Percentiles rank a stretch among this genome's conserved stretches.
Evolutionary conservation across 1,140 invertebrate genomes (phyloP).

Genomic region (Calycopis cecrops): DNA sequence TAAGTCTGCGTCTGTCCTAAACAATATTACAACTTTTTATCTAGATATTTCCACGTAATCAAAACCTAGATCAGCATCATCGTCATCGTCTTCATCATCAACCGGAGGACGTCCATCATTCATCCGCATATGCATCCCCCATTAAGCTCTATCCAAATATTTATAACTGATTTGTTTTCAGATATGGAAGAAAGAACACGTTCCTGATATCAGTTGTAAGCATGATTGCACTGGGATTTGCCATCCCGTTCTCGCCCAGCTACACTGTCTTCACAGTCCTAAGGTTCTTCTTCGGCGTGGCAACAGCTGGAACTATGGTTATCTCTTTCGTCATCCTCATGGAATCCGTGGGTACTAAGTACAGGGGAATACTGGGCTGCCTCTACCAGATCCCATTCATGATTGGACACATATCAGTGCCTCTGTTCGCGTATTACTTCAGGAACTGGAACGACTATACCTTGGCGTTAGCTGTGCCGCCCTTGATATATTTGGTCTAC

Average conservation of each 20-base stretch:
- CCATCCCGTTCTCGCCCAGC: slow-evolving; percentile 76
- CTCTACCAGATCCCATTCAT: slow-evolving; percentile 73
- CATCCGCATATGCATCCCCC: too few relatives aligned
- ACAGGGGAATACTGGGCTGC: slow-evolving; percentile 60
- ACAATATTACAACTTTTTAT: too few relatives aligned
- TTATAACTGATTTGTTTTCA: slow-evolving; percentile 36
- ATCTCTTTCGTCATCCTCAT: slow-evolving; percentile 77
- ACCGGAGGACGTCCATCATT: too few relatives aligned
- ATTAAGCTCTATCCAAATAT: too few relatives aligned
- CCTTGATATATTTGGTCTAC: slow-evolving; percentile 71
- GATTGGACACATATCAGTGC: slow-evolving; percentile 75
- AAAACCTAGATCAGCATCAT: too few relatives aligned
- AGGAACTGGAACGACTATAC: slow-evolving; percentile 76
- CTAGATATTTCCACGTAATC: too few relatives aligned
- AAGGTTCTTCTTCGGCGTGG: slow-evolving; percentile 76
- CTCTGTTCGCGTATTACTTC: slow-evolving; percentile 76
- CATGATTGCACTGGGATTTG: slow-evolving; percentile 75
- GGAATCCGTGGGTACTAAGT: slow-evolving; percentile 59
- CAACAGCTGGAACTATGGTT: slow-evolving; percentile 78
- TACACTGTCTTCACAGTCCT: slow-evolving; percentile 77
- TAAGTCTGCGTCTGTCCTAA: too few relatives aligned
- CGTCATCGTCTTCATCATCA: too few relatives aligned
- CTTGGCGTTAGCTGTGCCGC: slow-evolving; percentile 73
- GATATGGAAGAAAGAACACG: slow-evolving; percentile 78
- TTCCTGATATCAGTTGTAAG: slow-evolving; percentile 74